Percentiles rank a stretch among this genome's conserved stretches.
phyloP scores from a whole-genome alignment of 2,888 invertebrate genomes.

The Pristionchus fissidentatus region DNA sequence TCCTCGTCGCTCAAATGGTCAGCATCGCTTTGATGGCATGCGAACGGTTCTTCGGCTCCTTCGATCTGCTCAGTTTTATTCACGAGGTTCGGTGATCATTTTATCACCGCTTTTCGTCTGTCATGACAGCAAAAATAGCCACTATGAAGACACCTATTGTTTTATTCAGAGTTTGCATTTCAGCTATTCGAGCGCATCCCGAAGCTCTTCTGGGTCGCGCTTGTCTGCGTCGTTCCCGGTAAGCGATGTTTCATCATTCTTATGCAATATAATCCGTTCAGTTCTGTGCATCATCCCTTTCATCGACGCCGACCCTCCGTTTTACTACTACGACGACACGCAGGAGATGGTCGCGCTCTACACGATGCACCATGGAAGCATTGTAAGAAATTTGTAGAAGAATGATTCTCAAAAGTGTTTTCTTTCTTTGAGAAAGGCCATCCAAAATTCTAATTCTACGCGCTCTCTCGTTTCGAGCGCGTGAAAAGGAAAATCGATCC shows the following conservation, averaged over 20 bases:
- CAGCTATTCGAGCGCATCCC: slow-evolving; percentile 20
- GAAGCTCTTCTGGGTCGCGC: not conserved
- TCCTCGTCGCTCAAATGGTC: slow-evolving; percentile 29
- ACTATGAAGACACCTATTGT: not conserved
- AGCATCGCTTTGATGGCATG: slow-evolving; percentile 10
- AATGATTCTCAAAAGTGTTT: not conserved
- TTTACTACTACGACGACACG: slow-evolving; percentile 39
- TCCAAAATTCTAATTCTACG: too few relatives aligned
- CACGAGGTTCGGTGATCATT: slow-evolving; percentile 10
- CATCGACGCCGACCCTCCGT: slow-evolving; percentile 16
- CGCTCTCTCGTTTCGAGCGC: too few relatives aligned
- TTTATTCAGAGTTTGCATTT: not conserved
- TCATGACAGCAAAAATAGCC: too few relatives aligned
- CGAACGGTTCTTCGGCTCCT: slow-evolving; percentile 21
- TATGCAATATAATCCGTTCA: not conserved
- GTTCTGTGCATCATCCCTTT: not conserved
- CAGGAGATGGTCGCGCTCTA: slow-evolving; percentile 16
- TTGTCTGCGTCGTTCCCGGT: not conserved
- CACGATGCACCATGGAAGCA: slow-evolving; percentile 42
- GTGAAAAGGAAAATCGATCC: too few relatives aligned
- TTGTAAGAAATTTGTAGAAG: too few relatives aligned
- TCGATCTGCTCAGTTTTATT: not conserved
- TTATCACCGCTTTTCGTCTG: not conserved
- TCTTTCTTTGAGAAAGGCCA: too few relatives aligned
- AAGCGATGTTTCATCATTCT: not conserved